phyloP scores from a whole-genome alignment of 2,113 vertebrate species.

The Tenebrosternarchus preto region DNA sequence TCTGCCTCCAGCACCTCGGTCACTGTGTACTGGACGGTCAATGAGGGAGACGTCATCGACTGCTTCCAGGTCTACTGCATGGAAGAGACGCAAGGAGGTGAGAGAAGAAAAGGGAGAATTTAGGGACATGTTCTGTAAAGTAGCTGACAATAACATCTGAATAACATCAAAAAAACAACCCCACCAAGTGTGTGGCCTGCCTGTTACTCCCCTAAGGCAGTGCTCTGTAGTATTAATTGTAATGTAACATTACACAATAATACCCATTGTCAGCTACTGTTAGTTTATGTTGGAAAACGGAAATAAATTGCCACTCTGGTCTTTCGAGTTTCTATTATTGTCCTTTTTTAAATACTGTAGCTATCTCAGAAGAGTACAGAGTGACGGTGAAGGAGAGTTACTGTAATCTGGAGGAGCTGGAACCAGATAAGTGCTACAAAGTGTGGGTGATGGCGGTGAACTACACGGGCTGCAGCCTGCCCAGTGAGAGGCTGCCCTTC shows the following conservation, averaged over 20 bases:
- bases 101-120: background rate
- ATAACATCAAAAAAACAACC: too few species aligned
- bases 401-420: conserved; percentile 92
- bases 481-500: conserved; percentile 87
- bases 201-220: too few species aligned
- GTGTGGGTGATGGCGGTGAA: conserved; percentile 99
- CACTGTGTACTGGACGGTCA: conserved; percentile 90
- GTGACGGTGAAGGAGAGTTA: conserved; percentile 96
- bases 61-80: conserved; percentile 97
- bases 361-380: conserved; percentile 90
- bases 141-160: too few species aligned
- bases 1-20: conserved; percentile 89
- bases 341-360: conserved; percentile 64
- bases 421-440: conserved; percentile 86
- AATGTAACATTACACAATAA: background rate
- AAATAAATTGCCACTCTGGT: conserved; percentile 7
- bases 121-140: too few species aligned
- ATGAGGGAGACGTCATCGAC: conserved; percentile 84
- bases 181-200: too few species aligned
- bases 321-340: conserved; percentile 4
- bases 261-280: background rate
- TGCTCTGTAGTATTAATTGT: background rate
- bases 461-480: conserved; percentile 90
- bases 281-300: background rate
- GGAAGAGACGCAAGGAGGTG: conserved; percentile 85